Conservation (phyloP, 1,140 invertebrate species). For the Dendrolimus kikuchii region DNA sequence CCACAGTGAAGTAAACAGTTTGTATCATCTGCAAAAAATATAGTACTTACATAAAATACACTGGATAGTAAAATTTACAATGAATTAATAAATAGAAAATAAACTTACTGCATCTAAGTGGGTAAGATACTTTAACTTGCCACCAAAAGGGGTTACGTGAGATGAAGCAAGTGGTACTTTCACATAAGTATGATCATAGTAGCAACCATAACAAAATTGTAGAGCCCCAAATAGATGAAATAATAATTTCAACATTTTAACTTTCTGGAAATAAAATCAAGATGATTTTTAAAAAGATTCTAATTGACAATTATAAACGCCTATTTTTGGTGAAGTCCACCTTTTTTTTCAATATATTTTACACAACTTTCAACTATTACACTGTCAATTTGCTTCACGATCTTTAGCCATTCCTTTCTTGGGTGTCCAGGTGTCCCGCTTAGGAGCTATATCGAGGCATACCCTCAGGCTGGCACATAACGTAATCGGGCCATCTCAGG, state of each 20-base stretch:
- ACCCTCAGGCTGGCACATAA: too few relatives aligned
- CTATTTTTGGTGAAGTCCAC: too few relatives aligned
- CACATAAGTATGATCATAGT: conserved; percentile 82
- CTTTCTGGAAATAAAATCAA: conserved; percentile 10
- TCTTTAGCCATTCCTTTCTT: too few relatives aligned
- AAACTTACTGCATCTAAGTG: conserved; percentile 87
- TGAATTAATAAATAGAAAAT: conserved; percentile 4
- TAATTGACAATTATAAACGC: background rate
- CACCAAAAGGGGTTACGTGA: conserved; percentile 71
- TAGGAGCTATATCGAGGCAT: too few relatives aligned
- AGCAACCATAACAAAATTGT: conserved; percentile 81
- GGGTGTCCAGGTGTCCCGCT: too few relatives aligned
- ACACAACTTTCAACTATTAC: too few relatives aligned
- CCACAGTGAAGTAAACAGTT: conserved; percentile 81
- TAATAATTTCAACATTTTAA: conserved; percentile 57
- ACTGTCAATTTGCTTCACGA: too few relatives aligned
- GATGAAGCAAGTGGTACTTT: conserved; percentile 74
- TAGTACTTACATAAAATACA: conserved; percentile 5
- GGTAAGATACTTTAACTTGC: conserved; percentile 91
- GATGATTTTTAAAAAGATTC: background rate
- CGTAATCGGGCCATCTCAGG: too few relatives aligned
- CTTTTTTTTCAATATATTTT: too few relatives aligned
- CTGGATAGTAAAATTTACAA: conserved; percentile 2
- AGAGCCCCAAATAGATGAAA: conserved; percentile 78
- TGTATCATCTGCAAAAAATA: conserved; percentile 80